Evolutionary conservation across 2,113 vertebrate species (phyloP), one percentile per base, ranked within the genome.

Genomic region (Raja brachyura): DNA sequence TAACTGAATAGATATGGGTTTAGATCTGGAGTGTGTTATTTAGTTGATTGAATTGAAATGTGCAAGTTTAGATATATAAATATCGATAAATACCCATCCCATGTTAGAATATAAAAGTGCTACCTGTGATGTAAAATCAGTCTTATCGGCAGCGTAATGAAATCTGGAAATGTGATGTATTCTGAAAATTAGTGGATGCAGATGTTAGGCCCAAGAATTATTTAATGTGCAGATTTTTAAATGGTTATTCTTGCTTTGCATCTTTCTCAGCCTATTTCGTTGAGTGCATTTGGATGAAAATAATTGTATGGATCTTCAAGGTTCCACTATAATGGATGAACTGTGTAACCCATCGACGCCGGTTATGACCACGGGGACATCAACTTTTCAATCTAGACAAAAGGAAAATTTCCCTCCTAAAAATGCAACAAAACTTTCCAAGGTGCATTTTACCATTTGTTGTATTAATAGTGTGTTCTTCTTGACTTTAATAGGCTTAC

Each of bases 391-490:
- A 0, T 95, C 93, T 31, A 97, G 97, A 1, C 97, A 98, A 95
- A 97, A 97, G 3, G 98, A 98, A 93, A 99, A 99, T 94, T 93
- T 99, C 93, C 97, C 96, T 3, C 96, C 94, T 68, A 98, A 95
- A 94, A 96, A 77, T 16, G 93, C 95, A 66, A 94, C 94, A 18
- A 98, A 96, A 94, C 94, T 94, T 0, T 63, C 94, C 14, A 99
- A 99, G 97, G 97, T 96, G 68, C 93, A 25, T 10, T 48, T 28
- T 0, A 61, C 48, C 76, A 0, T 9, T 90, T 48, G 22, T 18
- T 39, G 31, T 33, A 14, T 92, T 70, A 48, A 48, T 3, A 48
- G 39, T 48, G 3, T 48, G 39, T 48, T 3, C 39, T 48, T 48
- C 39, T 48, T 48, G 39, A 48, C 39, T 6, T 48, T 90, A 5